These are phyloP conservation scores for Leptinotarsa haldemani DNA, from an alignment of 2,888 invertebrate genomes.

Conservation along the genomic window DNA sequence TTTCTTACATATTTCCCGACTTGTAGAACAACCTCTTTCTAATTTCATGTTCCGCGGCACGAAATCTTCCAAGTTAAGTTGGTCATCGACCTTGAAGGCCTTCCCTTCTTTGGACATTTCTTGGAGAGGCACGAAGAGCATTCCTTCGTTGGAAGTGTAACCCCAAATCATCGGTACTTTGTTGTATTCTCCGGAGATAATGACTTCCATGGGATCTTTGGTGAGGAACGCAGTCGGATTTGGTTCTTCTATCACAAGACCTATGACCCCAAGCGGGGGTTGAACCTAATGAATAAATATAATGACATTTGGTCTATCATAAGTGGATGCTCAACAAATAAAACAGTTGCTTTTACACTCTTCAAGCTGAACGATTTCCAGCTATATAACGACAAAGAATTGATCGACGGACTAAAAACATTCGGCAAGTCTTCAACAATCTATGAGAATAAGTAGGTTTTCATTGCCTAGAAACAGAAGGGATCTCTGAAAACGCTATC, in stretches of 20 bases:
- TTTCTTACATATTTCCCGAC: constrained; percentile 2
- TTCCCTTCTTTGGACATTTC: neutral
- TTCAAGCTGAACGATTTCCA: too few relatives aligned
- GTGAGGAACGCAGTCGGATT: too few relatives aligned
- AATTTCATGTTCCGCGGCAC: constrained; percentile 19
- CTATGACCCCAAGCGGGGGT: neutral
- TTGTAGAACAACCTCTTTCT: neutral
- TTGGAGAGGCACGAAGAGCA: neutral
- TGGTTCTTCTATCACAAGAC: constrained; percentile 27
- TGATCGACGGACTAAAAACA: too few relatives aligned
- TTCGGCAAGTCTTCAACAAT: too few relatives aligned
- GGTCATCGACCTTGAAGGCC: neutral
- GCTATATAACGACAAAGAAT: too few relatives aligned
- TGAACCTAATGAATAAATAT: too few relatives aligned
- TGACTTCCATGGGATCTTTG: constrained; percentile 41
- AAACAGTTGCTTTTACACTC: too few relatives aligned
- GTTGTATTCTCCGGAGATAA: constrained; percentile 45
- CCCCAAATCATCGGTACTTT: constrained; percentile 49
- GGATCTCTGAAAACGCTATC: too few relatives aligned
- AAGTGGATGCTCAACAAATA: too few relatives aligned
- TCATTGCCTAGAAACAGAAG: too few relatives aligned
- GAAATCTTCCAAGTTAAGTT: constrained; percentile 1
- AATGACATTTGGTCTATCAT: too few relatives aligned
- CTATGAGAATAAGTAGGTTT: too few relatives aligned
- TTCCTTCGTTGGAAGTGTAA: constrained; percentile 27